Conservation (phyloP, 2,888 invertebrate genomes). For the Zootermopsis nevadensis region DNA sequence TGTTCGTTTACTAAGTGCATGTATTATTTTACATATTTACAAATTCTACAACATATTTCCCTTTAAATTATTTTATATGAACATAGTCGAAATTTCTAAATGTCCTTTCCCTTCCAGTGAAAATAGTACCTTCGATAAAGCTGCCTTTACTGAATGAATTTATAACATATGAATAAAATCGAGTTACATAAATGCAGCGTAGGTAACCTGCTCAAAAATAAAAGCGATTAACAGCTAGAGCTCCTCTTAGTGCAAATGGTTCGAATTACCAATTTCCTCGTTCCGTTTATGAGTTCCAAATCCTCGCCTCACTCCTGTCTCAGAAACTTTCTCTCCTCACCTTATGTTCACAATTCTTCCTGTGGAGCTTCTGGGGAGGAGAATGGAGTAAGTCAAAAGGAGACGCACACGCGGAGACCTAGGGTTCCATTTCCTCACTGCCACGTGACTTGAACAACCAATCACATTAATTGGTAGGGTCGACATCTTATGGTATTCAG, state of each 20-base stretch:
- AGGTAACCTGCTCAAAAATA: neutral
- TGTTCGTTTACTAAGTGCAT: too few relatives aligned
- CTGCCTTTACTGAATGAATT: too few relatives aligned
- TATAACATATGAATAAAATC: too few relatives aligned
- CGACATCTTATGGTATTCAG: conserved; percentile 46
- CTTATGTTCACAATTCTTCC: neutral
- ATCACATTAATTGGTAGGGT: conserved; percentile 52
- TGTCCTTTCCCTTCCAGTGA: too few relatives aligned
- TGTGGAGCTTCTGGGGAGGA: neutral
- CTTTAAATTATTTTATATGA: too few relatives aligned
- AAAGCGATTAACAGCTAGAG: neutral
- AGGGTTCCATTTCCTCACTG: conserved; percentile 50
- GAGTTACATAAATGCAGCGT: too few relatives aligned
- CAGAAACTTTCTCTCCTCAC: neutral
- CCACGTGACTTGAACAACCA: conserved; percentile 52
- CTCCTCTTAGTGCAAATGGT: neutral
- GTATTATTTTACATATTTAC: too few relatives aligned
- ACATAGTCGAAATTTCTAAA: too few relatives aligned
- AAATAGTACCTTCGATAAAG: too few relatives aligned
- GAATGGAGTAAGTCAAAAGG: neutral
- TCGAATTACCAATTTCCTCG: conserved; percentile 18
- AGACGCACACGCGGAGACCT: conserved; percentile 35
- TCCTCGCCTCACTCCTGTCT: neutral
- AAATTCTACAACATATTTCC: too few relatives aligned
- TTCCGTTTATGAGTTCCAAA: conserved; percentile 3